These are phyloP conservation scores for Centropus unirufus DNA, from an alignment of 2,113 vertebrate species.

Conservation along the genomic window DNA sequence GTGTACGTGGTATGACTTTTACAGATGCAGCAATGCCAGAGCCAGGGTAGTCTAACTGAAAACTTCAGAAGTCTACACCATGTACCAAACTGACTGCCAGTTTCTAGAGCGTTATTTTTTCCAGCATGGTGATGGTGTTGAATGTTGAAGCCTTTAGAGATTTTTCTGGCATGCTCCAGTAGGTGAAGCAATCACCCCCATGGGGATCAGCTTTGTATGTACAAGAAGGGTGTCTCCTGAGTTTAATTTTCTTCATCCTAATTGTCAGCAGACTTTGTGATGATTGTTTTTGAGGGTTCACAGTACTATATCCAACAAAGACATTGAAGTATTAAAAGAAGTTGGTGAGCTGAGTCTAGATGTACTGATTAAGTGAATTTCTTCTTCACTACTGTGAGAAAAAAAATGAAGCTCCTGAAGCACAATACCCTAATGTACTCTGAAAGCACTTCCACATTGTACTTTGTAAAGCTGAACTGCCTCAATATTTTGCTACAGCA, in stretches of 20 bases:
- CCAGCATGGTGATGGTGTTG: background rate
- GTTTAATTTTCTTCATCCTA: constrained; percentile 28
- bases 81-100: background rate
- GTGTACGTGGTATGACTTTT: background rate
- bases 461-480: background rate
- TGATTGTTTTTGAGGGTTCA: background rate
- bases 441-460: background rate
- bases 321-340: background rate
- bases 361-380: background rate
- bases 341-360: background rate
- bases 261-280: background rate
- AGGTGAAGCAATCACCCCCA: background rate
- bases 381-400: background rate
- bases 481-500: background rate
- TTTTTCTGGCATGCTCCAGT: background rate
- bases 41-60: background rate
- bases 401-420: background rate
- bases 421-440: background rate
- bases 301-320: background rate
- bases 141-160: background rate
- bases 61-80: background rate
- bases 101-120: background rate
- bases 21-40: background rate
- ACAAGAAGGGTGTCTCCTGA: background rate
- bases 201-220: background rate